A percentile compares a stretch with the other conserved stretches of the same genome.
phyloP scores from a whole-genome alignment of 1,140 invertebrate species.

The Chironomus tepperi region DNA sequence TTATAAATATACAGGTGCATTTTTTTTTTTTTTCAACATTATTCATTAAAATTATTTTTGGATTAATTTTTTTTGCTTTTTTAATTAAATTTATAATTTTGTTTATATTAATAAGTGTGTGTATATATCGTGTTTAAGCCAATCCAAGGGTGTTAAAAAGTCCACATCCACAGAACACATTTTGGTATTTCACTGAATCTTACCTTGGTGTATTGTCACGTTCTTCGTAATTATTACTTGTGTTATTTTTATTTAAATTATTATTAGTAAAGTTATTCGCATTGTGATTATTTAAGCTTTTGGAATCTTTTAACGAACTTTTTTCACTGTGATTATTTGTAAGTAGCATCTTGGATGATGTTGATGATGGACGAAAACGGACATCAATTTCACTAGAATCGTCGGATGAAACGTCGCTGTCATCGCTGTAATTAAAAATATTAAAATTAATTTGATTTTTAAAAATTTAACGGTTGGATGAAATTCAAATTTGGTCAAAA shows the following conservation, averaged over 20 bases:
- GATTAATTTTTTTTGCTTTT: not conserved
- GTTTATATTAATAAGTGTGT: not conserved
- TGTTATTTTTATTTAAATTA: constrained; percentile 8
- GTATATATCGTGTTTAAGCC: not conserved
- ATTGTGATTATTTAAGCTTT: constrained; percentile 2
- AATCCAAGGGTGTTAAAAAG: not conserved
- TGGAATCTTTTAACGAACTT: constrained; percentile 22
- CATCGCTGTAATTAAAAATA: not conserved
- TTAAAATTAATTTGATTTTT: not conserved
- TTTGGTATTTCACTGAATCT: not conserved
- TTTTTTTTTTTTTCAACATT: too few species aligned
- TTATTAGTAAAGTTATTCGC: constrained; percentile 21
- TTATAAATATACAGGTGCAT: not conserved
- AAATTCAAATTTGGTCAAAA: not conserved
- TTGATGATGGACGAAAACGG: not conserved
- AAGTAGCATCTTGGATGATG: not conserved
- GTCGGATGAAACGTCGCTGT: not conserved
- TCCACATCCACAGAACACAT: not conserved
- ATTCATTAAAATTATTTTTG: not conserved
- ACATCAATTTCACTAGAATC: constrained; percentile 17
- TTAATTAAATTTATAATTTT: not conserved
- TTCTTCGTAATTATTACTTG: not conserved
- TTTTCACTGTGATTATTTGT: not conserved
- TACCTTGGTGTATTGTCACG: constrained; percentile 16
- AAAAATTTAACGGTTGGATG: not conserved